These are phyloP conservation scores for Ellobius talpinus DNA, from an alignment of 2,113 vertebrate species.

Conservation along the genomic window DNA sequence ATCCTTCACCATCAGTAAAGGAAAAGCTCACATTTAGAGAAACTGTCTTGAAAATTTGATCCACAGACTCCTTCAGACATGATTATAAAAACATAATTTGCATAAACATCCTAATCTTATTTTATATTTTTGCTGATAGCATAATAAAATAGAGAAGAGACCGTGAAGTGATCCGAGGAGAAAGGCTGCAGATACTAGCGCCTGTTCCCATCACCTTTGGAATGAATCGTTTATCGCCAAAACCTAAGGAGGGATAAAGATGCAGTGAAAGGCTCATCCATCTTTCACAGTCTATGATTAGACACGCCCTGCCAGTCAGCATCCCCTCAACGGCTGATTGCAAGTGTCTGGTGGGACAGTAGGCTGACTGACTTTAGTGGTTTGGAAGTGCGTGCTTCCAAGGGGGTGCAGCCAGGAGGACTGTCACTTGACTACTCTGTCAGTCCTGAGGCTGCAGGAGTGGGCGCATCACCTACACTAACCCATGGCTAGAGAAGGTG, in stretches of 20 bases:
- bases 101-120: constrained; percentile 84
- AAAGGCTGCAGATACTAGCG: constrained; percentile 79
- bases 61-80: constrained; percentile 79
- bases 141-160: constrained; percentile 82
- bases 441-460: not conserved
- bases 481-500: not conserved
- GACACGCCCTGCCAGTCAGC: not conserved
- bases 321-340: not conserved
- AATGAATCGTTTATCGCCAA: constrained; percentile 82
- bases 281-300: constrained; percentile 30
- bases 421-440: not conserved
- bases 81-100: constrained; percentile 86
- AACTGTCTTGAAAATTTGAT: constrained; percentile 85
- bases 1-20: constrained; percentile 62
- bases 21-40: constrained; percentile 83
- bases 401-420: not conserved
- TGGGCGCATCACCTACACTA: not conserved
- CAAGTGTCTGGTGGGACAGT: not conserved
- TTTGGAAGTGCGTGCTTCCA: not conserved
- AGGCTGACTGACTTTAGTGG: not conserved
- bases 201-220: constrained; percentile 78
- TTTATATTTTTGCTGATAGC: constrained; percentile 75
- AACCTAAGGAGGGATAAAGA: constrained; percentile 78
- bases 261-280: constrained; percentile 63
- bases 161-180: constrained; percentile 82